Evolutionary conservation across 2,113 vertebrate genomes (phyloP), one percentile per base, ranked within the genome.

Genomic region (Fukomys damarensis): DNA sequence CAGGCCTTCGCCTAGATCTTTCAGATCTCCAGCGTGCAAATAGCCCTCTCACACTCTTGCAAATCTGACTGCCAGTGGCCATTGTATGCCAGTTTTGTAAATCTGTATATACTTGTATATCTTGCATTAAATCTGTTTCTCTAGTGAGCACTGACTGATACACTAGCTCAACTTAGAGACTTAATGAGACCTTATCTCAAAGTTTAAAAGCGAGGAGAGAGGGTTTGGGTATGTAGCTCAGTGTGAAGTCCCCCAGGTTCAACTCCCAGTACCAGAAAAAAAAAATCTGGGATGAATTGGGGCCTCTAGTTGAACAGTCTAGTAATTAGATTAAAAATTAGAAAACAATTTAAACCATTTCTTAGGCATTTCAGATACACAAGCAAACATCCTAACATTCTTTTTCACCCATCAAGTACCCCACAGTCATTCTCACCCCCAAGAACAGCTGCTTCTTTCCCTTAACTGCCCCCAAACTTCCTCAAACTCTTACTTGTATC

Each of bases 291-390:
- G 35, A 76, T 85, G 56, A 80, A 30, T 83, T 86, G 74, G 41
- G 46, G 70, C 82, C n/a, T 93, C 28, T 65, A 77, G 54, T 77
- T 46, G 46, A 91, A 66, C 28, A 93, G 58, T 16, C 89, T 95
- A 38, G 10, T 56, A 49, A 82, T 96, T 72, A 91, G 66, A 92
- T 93, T n/a, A 46, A 95, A 96, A 74, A 95, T n/a, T 65, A n/a
- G 41, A 54, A 83, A 77, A 59, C 17, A 65, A 72, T 81, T 87
- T 58, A 92, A 63, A 86, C 93, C 7, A 80, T 96, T 82, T 52
- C 41, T 93, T 93, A 58, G 3, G 28, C 89, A 61, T 92, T 82
- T 95, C 61, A 93, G 46, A 85, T 72, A 86, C 28, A 30, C 11
- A 43, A 28, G 11, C 70, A 96, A 85, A 43, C 46, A 43, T 43